Conservation (phyloP, 2,888 invertebrate species). For the Imbricaverruca yamaguchii region DNA sequence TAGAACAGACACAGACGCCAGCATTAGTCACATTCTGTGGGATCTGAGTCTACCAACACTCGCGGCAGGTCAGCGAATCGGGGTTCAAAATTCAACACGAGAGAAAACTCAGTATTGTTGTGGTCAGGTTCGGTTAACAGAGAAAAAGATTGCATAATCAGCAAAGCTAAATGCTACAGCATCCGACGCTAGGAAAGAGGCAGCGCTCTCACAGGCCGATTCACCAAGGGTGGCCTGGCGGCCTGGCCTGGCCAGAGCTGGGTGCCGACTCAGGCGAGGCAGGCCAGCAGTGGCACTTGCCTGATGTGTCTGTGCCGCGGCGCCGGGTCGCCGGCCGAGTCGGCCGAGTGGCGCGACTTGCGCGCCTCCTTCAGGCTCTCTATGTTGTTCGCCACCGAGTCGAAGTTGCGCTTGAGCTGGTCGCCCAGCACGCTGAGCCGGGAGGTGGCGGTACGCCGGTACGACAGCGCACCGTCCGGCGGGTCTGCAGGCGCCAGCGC, state of each 20-base stretch:
- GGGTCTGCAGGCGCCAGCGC: background rate
- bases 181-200: background rate
- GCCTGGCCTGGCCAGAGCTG: too few relatives aligned
- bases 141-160: background rate
- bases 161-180: background rate
- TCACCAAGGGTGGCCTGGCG: too few relatives aligned
- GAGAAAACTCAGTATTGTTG: background rate
- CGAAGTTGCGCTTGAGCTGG: slow-evolving; percentile 14
- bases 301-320: background rate
- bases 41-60: background rate
- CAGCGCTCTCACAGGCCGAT: too few relatives aligned
- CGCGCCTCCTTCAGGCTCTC: slow-evolving; percentile 21
- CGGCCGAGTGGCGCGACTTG: background rate
- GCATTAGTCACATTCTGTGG: background rate
- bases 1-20: background rate
- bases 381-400: slow-evolving; percentile 11
- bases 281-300: background rate
- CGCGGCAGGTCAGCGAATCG: background rate
- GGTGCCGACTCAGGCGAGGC: too few relatives aligned
- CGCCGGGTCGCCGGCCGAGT: background rate
- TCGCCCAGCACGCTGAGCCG: slow-evolving; percentile 1
- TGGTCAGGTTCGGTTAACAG: background rate
- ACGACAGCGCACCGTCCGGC: background rate
- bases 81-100: background rate
- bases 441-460: background rate